Evolutionary conservation across 2,888 invertebrate genomes (phyloP), one percentile per base, ranked within the genome.

Genomic region (Gryllus longicercus): DNA sequence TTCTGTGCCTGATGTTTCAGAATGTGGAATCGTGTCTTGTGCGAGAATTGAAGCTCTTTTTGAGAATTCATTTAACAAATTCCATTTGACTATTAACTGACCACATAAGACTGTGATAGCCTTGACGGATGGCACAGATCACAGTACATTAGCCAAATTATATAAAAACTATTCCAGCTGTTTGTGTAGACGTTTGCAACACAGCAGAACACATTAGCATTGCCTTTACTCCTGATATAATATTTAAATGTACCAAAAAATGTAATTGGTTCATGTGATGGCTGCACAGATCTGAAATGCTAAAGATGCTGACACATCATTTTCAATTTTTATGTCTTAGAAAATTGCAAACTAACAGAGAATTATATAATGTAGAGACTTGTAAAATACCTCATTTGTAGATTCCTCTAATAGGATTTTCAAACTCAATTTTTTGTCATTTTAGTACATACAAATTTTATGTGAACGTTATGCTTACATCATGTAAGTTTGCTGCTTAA

Each of bases 371-470:
- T 38, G 63, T 63, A 63, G 63, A 63, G 63, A 63, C 63, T 14
- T 63, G 63, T 63, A 63, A 63, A 63, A n/a, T 63, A 63, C 63
- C 63, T 63, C 63, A 63, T 63, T 63, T 63, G 63, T 63, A 63
- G 63, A 63, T 1, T 63, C 8, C 63, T 18, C 16, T 18, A 18
- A 63, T 3, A n/a, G n/a, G n/a, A 8, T 23, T 51, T 51, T 76
- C 18, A 38, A n/a, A 50, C 50, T 75, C 11, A 75, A 38, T 23
- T 49, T 51, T 77, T 50, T 76, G 76, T 76, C 63, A 38, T 76
- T 79, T 77, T 63, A 79, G 49, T 77, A 76, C 76, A 79, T 77
- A 79, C 51, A 77, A 76, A 79, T 79, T 79, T 79, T 79, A 79
- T 77, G 77, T 79, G 63, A 79, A 74, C 76, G 79, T 77, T 79